Evolutionary conservation across 2,888 invertebrate species (phyloP), one percentile per base, ranked within the genome.

Genomic region (Monopis laevigella): DNA sequence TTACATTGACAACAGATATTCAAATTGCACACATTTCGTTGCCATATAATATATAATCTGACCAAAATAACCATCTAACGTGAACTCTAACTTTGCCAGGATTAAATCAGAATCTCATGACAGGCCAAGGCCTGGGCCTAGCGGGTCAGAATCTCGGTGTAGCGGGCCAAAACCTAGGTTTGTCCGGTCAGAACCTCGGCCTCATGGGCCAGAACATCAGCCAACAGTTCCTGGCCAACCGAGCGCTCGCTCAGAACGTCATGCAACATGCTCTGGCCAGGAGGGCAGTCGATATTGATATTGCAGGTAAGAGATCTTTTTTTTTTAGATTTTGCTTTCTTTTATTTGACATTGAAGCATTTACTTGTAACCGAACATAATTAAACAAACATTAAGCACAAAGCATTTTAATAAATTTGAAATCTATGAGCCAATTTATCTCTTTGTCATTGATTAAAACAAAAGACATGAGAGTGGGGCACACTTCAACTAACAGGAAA

Each of bases 211-310:
- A 59, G 51, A 59, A 58, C 43, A 52, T 77, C n/a, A 71, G 70
- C 1, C 73, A 70, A 49, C 55, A 44, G 42, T 24, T 69, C 38
- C 69, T 69, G 46, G 73, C 77, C 8, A 72, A 71, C 43, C 46
- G 77, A 2, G 58, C 59, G 61, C 57, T 58, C 18, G 55, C 60
- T 6, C 62, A 63, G 38, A 58, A 56, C 49, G 51, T 61, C n/a
- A 81, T 82, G 46, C 78, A 82, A 38, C 71, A 78, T 40, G 75
- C 75, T 40, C 50, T 75, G 35, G 71, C 71, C 1, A 49, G 75
- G 29, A 49, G 75, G 11, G 73, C 71, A 1, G 69, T 65, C 1
- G 74, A 75, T 43, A 65, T 73, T 48, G 77, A 77, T 26, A 64
- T 68, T 49, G 49, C 50, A 17, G 59, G 63, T 62, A 5, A 42